Conservation (phyloP, 2,113 vertebrate genomes). For the Chauna torquata region DNA sequence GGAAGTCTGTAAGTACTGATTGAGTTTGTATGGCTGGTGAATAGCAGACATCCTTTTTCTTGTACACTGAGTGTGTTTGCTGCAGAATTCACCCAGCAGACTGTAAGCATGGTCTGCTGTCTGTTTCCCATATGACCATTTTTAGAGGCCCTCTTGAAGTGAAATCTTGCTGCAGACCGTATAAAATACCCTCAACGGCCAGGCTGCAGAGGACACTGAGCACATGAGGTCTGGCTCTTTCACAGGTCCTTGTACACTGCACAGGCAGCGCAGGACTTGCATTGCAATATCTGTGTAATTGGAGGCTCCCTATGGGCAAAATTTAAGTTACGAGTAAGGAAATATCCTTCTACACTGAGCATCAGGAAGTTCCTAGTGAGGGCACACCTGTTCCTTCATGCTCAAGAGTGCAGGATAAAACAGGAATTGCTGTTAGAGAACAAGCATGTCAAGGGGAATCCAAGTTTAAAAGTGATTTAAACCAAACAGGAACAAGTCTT, state of each 20-base stretch:
- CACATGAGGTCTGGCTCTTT: background rate
- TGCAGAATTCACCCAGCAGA: background rate
- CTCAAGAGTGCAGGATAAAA: background rate
- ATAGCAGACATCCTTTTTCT: background rate
- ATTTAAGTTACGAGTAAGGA: slow-evolving; percentile 18
- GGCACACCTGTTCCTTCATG: background rate
- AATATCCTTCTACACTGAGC: slow-evolving; percentile 3
- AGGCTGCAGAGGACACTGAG: background rate
- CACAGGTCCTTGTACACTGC: background rate
- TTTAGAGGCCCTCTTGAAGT: background rate
- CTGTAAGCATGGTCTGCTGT: background rate
- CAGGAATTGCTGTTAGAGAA: background rate
- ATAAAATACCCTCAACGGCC: background rate
- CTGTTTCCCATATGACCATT: background rate
- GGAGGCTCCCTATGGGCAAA: background rate
- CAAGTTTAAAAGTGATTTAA: background rate
- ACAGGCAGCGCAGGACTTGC: background rate
- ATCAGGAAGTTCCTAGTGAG: background rate
- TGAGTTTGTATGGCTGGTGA: background rate
- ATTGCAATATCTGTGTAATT: background rate
- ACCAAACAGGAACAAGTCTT: background rate
- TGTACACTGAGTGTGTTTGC: background rate
- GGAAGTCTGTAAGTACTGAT: background rate
- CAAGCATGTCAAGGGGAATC: background rate
- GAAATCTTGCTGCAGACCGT: background rate